Base-by-base conservation (phyloP, 2,888 invertebrate genomes). In the Drosophila borborema region DNA sequence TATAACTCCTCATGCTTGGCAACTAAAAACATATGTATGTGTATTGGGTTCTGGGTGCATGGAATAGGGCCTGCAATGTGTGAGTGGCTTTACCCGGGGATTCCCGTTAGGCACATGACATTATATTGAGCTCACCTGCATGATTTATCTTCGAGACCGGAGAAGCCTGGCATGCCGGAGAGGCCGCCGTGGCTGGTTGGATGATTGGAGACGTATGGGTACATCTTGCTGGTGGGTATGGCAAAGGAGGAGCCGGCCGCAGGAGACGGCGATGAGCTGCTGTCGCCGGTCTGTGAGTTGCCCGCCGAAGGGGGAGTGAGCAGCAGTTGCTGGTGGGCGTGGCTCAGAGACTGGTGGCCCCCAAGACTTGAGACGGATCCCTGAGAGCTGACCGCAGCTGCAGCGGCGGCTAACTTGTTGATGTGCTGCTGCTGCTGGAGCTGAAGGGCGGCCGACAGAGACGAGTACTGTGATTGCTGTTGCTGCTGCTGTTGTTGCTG, bases 181-280 rank as follows among this genome's bases (percentile, higher is more conserved):
- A 92, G 96, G 95, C 94, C 97, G 96, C 94, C 97, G 96, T 92
- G 96, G 95, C 92, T 95, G 94, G 83, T 95, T 91, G 86, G 95
- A 95, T 90, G 95, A 94, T 90, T 96, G 87, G 97, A 96, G 91
- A 98, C 97, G 95, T 98, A 98, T 4, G 98, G 98, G 94, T 98
- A 98, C 97, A 98, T 98, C 94, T 97, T 96, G 94, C 92, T 95
- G 91, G 95, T 95, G 90, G 95, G 94, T 94, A 95, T 95, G 94
- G 95, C 95, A 82, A 92, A 92, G 92, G 95, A 95, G 40, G 86
- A 90, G 59, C 91, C 81, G 61, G 92, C 91, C 72, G 92, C 91
- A 34, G 89, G 92, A 28, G 91, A 90, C 18, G 92, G 91, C 63
- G 91, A 86, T 43, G 92, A 86, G 81, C 91, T 91, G 82, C 91